Base-by-base conservation (phyloP, 2,888 invertebrate species). In the Tenthredo livida region DNA sequence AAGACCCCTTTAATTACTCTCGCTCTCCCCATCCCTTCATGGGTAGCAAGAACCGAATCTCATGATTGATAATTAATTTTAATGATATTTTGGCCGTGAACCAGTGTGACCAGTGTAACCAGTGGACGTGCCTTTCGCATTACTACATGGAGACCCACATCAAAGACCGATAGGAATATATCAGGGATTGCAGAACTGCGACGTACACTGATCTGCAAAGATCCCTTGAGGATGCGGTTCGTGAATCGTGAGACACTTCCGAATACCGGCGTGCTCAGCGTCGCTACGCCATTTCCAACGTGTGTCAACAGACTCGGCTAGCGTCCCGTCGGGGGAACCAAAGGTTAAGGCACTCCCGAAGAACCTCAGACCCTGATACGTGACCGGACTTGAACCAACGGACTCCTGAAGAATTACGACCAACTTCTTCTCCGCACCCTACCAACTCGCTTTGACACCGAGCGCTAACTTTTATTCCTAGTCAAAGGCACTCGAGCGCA, bases 311-410 rank as follows among this genome's bases (percentile, higher is more conserved):
- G 80, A 80, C 80, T 80, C 80, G 37, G 61, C 58, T 61, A 61
- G 61, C 80, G 61, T 80, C 80, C 80, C 80, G 80, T 61, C 61
- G 86, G 87, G 86, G 88, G 87, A 86, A 88, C 90, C 89, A 92
- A 92, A 91, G 92, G 91, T 92, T 91, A 90, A 90, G 90, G 90
- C 89, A 89, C 90, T 91, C 87, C 87, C 89, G 87, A 85, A 87
- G 88, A 87, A 84, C 78, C 83, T 78, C 85, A 83, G 84, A 84
- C 84, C 86, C 87, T 72, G 86, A 88, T 78, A 91, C 92, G 92
- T 92, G 92, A 92, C 91, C 87, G 89, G 92, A 92, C 91, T 92
- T 88, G 21, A 88, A 40, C 89, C 89, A 88, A 87, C 88, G 87
- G 87, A 88, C 89, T 88, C 86, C 89, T 87, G 88, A 90, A 91